Evolutionary conservation across 2,888 invertebrate species (phyloP), one percentile per base, ranked within the genome.

Genomic region (Harpagoxenus sublaevis): DNA sequence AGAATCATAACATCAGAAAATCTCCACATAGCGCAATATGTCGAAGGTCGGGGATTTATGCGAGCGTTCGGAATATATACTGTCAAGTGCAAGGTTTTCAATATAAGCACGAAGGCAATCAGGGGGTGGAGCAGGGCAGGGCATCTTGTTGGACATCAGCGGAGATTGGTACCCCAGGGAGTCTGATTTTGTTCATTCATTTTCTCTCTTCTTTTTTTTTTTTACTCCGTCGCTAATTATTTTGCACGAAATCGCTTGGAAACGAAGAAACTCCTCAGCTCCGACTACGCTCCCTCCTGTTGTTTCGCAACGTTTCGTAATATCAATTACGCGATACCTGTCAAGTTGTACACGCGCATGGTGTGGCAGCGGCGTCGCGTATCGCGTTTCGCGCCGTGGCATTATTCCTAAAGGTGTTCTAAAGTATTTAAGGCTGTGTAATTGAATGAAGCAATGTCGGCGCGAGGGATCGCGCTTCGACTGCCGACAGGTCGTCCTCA

Each of bases 261-360:
- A 89, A 88, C 85, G 86, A 84, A 86, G 79, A 88, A 87, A 89
- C 88, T 78, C 73, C 65, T 71, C 83, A 12, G 6, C 12, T 1
- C 6, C 45, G 51, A 10, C 55, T n/a, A 53, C 42, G 57, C 28
- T 71, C 79, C 66, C 66, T 75, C 83, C 60, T 83, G 73, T 70
- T 12, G 73, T 90, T 90, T 90, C 87, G 84, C 70, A 88, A 90
- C 3, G 35, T 90, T 90, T 90, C 90, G 88, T 75, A 90, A 90
- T 90, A 87, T 90, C 90, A 90, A 90, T 90, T 90, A 87, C 90
- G 78, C 84, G 89, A 65, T 86, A 89, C 87, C 87, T 88, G 90
- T 89, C 89, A 88, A 84, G 86, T 82, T 57, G 35, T 81, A 60
- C 79, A 81, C 68, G 63, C 62, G 42, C 78, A 23, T 78, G 31